Base-by-base conservation (phyloP, 2,113 vertebrate species). In the Lontra canadensis region DNA sequence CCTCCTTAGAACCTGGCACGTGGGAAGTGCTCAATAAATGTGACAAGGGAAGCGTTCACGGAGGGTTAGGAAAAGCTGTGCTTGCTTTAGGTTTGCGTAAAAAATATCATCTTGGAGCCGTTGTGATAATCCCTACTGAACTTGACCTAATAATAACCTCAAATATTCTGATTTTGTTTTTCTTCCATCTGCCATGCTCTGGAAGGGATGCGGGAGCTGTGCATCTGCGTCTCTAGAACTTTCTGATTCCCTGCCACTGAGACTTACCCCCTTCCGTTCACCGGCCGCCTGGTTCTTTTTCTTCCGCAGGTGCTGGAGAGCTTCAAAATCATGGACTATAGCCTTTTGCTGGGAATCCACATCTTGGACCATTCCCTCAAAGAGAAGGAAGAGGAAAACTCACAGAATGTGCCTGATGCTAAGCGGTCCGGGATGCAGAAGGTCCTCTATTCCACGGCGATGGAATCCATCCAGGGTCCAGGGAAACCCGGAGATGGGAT, bases 241-340 rank as follows among this genome's bases (percentile, higher is more conserved):
- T 34, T 59, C 61, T 92, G 39, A 47, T 65, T 71, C 88, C 90
- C 18, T 13, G 13, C 18, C 44, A 21, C 49, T 29, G 78, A 44
- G 52, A 61, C 13, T 36, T 23, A 36, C 13, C 55, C 34, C 7
- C 36, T 78, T 25, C 36, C 8, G 21, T 20, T 97, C 44, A 97
- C 83, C 7, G 1, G 26, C 91, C 49, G 29, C 63, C 55, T 88
- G 6, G 71, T 89, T 89, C 69, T 96, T 95, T 94, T 97, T 89
- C 85, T 88, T 84, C 15, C 0, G 31, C 96, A 99, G 99, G 99
- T 99, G 52, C 98, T 99, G 96, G 99, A 99, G 98, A 99, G 99
- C 96, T 99, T 99, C 98, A 99, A 99, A 98, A 99, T 99, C 97
- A 99, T 99, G 99, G 99, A 99, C 98, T 99, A 99, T 98, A 99